Conservation (phyloP, 2,888 invertebrate genomes). For the Lycophotia porphyrea region DNA sequence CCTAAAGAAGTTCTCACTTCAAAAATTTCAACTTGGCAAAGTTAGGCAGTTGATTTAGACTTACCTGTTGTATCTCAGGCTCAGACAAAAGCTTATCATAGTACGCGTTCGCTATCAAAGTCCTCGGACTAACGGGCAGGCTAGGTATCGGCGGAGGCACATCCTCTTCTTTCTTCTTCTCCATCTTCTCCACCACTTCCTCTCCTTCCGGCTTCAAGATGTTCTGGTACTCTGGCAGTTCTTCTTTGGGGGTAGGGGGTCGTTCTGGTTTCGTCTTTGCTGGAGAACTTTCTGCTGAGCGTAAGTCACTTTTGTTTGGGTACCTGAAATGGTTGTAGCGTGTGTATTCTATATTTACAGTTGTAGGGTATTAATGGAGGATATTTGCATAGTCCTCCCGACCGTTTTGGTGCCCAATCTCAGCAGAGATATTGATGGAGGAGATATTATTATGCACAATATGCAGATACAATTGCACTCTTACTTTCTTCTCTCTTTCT, state of each 20-base stretch:
- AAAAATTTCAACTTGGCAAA: too few species aligned
- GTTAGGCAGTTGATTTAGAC: neutral
- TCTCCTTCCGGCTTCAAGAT: conserved; percentile 65
- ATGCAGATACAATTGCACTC: too few species aligned
- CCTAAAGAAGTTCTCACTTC: too few species aligned
- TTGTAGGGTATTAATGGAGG: conserved; percentile 15
- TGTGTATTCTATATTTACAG: conserved; percentile 52
- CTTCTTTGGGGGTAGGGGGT: conserved; percentile 61
- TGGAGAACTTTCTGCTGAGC: conserved; percentile 83
- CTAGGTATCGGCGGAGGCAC: conserved; percentile 88
- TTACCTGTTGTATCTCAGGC: conserved; percentile 93
- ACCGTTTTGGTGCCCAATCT: neutral
- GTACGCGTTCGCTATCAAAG: conserved; percentile 93
- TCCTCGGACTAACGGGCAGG: conserved; percentile 86
- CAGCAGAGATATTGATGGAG: neutral
- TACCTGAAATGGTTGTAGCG: conserved; percentile 72
- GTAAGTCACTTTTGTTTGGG: conserved; percentile 84
- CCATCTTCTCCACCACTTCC: conserved; percentile 70
- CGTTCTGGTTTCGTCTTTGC: conserved; percentile 72
- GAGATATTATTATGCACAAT: too few species aligned
- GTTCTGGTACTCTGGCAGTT: conserved; percentile 86
- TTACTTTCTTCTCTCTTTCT: too few species aligned
- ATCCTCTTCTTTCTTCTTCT: conserved; percentile 78
- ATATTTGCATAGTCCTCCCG: neutral
- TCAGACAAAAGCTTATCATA: conserved; percentile 94